Evolutionary conservation across 2,888 invertebrate genomes (phyloP).

Genomic region (Eledona agricola): DNA sequence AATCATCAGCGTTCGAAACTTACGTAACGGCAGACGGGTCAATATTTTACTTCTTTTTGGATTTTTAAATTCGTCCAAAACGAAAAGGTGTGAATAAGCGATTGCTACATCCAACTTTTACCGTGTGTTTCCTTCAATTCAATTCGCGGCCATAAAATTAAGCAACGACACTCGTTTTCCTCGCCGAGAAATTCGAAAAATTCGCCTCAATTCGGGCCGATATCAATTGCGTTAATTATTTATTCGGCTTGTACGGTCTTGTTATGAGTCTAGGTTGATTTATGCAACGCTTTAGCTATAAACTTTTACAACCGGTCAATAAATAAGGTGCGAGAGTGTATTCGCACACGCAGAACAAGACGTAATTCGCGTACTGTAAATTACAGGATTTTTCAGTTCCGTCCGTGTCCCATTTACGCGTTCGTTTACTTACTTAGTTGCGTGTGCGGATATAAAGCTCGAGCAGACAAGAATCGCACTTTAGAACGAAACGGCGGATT

Average conservation of each 20-base stretch:
- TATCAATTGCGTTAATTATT: constrained; percentile 31
- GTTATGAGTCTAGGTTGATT: constrained; percentile 35
- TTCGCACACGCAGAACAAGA: constrained; percentile 34
- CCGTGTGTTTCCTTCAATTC: no score
- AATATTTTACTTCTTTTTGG: no score
- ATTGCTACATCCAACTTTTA: no score
- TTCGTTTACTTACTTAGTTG: constrained; percentile 22
- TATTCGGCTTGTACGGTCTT: constrained; percentile 24
- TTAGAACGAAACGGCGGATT: no score
- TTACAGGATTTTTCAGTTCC: constrained; percentile 40
- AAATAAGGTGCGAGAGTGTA: constrained; percentile 33
- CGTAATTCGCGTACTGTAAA: constrained; percentile 36
- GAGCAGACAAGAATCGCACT: no score
- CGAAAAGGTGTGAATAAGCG: no score
- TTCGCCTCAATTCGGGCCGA: constrained; percentile 19
- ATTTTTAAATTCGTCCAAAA: no score
- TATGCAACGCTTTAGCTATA: constrained; percentile 29
- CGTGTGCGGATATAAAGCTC: constrained; percentile 9
- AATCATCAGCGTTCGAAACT: no score
- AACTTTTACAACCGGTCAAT: constrained; percentile 35
- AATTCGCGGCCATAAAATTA: no score
- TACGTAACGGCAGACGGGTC: no score
- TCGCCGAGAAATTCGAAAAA: constrained; percentile 23
- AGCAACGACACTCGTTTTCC: no score
- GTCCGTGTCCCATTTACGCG: constrained; percentile 37